Percentiles rank a stretch among this genome's conserved stretches.
Conservation (phyloP, 1,140 invertebrate species). For the Trachymyrmex septentrionalis region DNA sequence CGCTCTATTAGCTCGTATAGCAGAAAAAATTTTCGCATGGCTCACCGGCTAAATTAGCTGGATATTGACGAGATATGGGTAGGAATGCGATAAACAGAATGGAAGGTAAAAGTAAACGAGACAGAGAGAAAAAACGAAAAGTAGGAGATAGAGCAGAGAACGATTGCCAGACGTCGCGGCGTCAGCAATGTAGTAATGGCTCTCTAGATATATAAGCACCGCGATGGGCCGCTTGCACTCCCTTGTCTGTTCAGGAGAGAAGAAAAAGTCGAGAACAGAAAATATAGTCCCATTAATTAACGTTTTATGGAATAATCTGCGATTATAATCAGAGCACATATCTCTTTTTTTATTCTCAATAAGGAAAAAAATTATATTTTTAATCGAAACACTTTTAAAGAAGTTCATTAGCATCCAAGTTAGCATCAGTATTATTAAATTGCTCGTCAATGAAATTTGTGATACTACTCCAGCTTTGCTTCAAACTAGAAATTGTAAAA, state of each 20-base stretch:
- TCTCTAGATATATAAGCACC: slow-evolving; percentile 41
- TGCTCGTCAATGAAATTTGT: no score
- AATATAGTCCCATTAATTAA: slow-evolving; percentile 1
- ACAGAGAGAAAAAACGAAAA: slow-evolving; percentile 5
- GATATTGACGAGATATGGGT: slow-evolving; percentile 33
- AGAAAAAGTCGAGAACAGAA: background rate
- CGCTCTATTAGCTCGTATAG: slow-evolving; percentile 21
- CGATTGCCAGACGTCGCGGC: slow-evolving; percentile 54
- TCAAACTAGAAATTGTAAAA: no score
- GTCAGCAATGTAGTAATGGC: slow-evolving; percentile 43
- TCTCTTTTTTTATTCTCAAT: background rate
- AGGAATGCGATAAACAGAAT: slow-evolving; percentile 31
- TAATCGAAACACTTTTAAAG: no score
- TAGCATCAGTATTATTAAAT: no score
- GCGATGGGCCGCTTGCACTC: background rate
- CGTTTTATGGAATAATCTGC: background rate
- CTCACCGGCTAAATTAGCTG: slow-evolving; percentile 28
- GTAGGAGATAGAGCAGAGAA: slow-evolving; percentile 20
- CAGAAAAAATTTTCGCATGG: slow-evolving; percentile 9
- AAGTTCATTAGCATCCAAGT: no score
- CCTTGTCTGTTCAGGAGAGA: background rate
- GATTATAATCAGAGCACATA: background rate
- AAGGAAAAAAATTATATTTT: no score
- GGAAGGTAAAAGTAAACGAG: background rate
- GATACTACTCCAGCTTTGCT: no score